Base-by-base conservation (phyloP, 2,113 vertebrate species). In the Python bivittatus region DNA sequence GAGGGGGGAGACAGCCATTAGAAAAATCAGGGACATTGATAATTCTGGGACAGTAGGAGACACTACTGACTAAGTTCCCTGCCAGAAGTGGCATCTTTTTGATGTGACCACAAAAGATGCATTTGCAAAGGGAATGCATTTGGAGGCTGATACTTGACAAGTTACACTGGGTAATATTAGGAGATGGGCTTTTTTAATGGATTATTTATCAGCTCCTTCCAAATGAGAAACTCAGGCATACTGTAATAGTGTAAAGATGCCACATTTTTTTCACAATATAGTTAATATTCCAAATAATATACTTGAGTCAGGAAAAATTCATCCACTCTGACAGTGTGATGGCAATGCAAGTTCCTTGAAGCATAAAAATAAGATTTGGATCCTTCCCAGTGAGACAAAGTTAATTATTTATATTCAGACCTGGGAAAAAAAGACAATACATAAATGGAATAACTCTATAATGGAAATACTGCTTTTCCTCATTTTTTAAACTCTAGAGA, bases 281-380 rank as follows among this genome's bases (percentile, higher is more conserved):
- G 29, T 90, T 88, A 90, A 48, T 94, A 84, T 92, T 94, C 88
- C 42, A 79, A 94, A 93, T 94, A 90, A 61, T 54, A 52, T 94
- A 94, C 91, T 86, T 89, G 88, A 84, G 79, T 92, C 91, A 92
- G 93, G 84, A 88, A 93, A 61, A 96, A 93, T 60, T 89, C 60
- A 94, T 89, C 79, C 61, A 89, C 1, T 90, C 95, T 93, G 93
- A 90, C 4, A 0, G 86, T 89, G 90, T 91, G 94, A 86, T 12
- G 93, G 85, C 85, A 72, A 91, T 83, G 93, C 72, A 96, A 93
- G 94, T 95, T 93, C 94, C 33, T 84, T 91, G 92, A 96, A 88
- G 0, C 93, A 57, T 88, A 54, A 84, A 94, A 95, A 93, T 6
- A 91, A 94, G 89, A 92, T 94, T 94, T 92, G 91, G 0, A 0